A percentile compares a stretch with the other conserved stretches of the same genome.
Evolutionary conservation across 2,113 vertebrate genomes (phyloP).

Genomic region (Condylura cristata): DNA sequence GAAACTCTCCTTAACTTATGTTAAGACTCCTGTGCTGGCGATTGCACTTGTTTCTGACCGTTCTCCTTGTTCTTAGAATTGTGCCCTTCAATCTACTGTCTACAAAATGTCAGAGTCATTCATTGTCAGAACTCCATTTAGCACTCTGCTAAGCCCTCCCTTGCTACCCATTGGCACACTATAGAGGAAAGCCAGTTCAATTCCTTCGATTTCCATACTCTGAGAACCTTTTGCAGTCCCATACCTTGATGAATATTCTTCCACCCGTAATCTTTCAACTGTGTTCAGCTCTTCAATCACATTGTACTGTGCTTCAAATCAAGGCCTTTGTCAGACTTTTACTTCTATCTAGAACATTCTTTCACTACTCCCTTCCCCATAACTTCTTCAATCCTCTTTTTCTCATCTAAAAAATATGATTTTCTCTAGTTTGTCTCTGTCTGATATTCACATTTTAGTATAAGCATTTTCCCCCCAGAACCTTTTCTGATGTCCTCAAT

Average conservation of each 20-base stretch:
- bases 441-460: background rate
- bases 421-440: background rate
- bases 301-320: background rate
- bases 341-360: background rate
- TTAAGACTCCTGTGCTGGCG: background rate
- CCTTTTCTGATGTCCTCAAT: background rate
- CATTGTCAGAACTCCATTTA: too few species aligned
- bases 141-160: rapidly evolving
- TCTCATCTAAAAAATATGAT: background rate
- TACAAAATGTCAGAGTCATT: background rate
- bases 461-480: background rate
- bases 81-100: background rate
- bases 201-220: background rate
- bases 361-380: background rate
- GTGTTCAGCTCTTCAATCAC: background rate
- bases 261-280: background rate
- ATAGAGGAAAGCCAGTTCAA: background rate
- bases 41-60: background rate
- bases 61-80: background rate
- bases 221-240: background rate
- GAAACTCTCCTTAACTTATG: background rate
- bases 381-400: background rate
- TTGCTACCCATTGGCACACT: background rate
- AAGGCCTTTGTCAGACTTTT: background rate
- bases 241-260: background rate